Percentiles rank a stretch among this genome's conserved stretches.
These are phyloP conservation scores for Embiotoca jacksoni DNA, from an alignment of 2,113 vertebrate species.

Conservation along the genomic window DNA sequence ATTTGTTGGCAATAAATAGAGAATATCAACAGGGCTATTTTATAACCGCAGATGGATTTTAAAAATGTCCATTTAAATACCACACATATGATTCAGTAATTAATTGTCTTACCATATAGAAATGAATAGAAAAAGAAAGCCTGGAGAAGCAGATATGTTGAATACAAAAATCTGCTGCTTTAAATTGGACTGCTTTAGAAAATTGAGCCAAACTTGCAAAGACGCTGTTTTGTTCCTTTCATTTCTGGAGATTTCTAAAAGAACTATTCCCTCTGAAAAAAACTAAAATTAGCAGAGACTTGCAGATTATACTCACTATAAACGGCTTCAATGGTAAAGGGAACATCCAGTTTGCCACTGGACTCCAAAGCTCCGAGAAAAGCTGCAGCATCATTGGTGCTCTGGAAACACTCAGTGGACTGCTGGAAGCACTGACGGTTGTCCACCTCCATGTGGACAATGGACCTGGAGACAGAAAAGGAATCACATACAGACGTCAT, in stretches of 20 bases:
- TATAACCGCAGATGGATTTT: too few species aligned
- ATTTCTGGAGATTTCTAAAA: accelerated
- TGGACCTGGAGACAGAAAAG: conserved; percentile 83
- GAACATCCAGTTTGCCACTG: conserved; percentile 92
- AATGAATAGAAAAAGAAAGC: too few species aligned
- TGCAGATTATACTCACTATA: conserved; percentile 87
- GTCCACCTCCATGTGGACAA: conserved; percentile 96
- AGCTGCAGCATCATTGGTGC: conserved; percentile 90
- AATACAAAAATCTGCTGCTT: too few species aligned
- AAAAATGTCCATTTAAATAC: too few species aligned
- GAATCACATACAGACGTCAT: conserved; percentile 8
- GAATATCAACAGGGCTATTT: too few species aligned
- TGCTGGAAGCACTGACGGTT: conserved; percentile 96
- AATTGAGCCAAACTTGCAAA: too few species aligned
- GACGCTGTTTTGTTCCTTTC: too few species aligned
- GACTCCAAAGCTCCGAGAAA: conserved; percentile 96
- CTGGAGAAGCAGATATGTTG: too few species aligned
- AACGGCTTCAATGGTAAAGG: conserved; percentile 94
- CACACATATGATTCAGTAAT: too few species aligned
- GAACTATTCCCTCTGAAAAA: background rate
- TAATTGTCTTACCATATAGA: too few species aligned
- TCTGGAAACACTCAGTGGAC: conserved; percentile 94
- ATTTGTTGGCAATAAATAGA: too few species aligned
- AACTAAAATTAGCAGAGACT: background rate
- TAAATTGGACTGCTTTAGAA: too few species aligned